phyloP scores from a whole-genome alignment of 2,797 vertebrate genomes.

The Salarias fasciatus region DNA sequence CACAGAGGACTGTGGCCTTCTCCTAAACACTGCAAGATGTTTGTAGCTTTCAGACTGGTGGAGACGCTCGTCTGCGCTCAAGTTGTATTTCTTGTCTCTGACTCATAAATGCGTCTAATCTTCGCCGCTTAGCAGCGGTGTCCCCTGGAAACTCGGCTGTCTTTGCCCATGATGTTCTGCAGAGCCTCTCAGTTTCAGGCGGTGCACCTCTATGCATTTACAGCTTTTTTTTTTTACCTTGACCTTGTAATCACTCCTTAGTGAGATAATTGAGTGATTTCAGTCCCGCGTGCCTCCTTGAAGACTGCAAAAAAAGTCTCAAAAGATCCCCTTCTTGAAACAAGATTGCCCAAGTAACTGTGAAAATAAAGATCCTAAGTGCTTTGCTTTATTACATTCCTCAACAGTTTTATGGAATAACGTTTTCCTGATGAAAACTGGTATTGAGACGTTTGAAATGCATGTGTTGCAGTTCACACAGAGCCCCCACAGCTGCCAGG shows the following conservation, averaged over 20 bases:
- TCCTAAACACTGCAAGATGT: constrained; percentile 48
- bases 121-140: constrained; percentile 17
- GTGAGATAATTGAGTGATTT: background rate
- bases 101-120: constrained; percentile 40
- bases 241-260: constrained; percentile 12
- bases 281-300: constrained; percentile 15
- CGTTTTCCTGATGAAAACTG: constrained; percentile 11
- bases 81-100: constrained; percentile 9
- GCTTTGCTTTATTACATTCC: constrained; percentile 14
- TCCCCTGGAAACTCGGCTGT: constrained; percentile 33
- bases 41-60: constrained; percentile 18
- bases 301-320: background rate
- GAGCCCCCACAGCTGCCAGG: constrained; percentile 44
- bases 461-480: constrained; percentile 25
- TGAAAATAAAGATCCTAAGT: constrained; percentile 10
- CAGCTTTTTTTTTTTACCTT: constrained; percentile 1
- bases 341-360: background rate
- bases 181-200: constrained; percentile 13
- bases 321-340: background rate
- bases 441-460: constrained; percentile 42
- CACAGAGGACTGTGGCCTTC: constrained; percentile 11
- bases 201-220: constrained; percentile 3
- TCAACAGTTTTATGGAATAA: constrained; percentile 14
- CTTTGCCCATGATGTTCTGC: constrained; percentile 12
- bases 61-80: constrained; percentile 19